Evolutionary conservation across 2,888 invertebrate genomes (phyloP), one percentile per base, ranked within the genome.

Genomic region (Hipparchia semele): DNA sequence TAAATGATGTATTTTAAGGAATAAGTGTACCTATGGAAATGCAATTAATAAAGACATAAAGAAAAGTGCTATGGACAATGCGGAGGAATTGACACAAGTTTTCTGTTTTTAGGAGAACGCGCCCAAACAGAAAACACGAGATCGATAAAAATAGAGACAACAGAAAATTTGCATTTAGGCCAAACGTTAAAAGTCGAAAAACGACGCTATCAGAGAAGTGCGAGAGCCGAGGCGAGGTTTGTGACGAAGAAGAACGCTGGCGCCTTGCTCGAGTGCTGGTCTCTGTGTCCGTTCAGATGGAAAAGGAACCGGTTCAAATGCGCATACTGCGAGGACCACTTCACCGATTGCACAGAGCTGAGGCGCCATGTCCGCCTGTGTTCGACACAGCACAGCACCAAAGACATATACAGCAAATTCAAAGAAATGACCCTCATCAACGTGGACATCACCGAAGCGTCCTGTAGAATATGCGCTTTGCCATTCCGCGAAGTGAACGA

Each of bases 81-180:
- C 65, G 72, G 71, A 76, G 72, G 74, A 77, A 78, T 76, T 82
- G 79, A 83, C 82, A 75, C 75, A 76, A 80, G 81, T 90, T 92
- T 92, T 92, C 87, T 92, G 89, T 93, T 93, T 93, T 90, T 93
- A 93, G 93, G 93, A 83, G 78, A 74, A 79, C 80, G 80, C 76
- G 84, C 83, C 79, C 82, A 84, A 81, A 83, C 80, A 79, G 81
- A 80, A 79, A 83, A 82, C 74, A 85, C 84, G 72, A 82, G 77
- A 79, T 68, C 82, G n/a, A 54, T 78, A 73, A 75, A 73, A 59
- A 59, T 64, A 58, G 75, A 76, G 49, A 66, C 76, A 62, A 45
- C 71, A 46, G 69, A 75, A 59, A 73, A 10, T 62, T 62, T 71
- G 10, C 39, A 69, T 6, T 58, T 59, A 71, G 59, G 39, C 33